Evolutionary conservation across 2,797 vertebrate species (phyloP), one percentile per base, ranked within the genome.

Genomic region (Fistularia commersonii): DNA sequence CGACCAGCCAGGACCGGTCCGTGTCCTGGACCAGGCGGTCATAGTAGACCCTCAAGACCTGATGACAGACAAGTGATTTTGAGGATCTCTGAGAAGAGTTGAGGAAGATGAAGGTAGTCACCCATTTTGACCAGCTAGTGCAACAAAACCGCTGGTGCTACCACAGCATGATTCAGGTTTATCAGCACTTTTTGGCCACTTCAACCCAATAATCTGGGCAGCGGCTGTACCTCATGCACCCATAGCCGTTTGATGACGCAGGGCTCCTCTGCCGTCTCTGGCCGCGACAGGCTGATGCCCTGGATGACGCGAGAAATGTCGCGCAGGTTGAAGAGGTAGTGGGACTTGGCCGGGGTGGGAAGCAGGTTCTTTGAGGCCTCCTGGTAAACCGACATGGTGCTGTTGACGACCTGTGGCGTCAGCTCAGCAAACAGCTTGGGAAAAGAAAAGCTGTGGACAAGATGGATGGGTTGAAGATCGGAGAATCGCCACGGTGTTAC

Each of bases 201-300:
- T n/a, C n/a, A n/a, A n/a, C n/a, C n/a, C n/a, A n/a, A n/a, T n/a
- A n/a, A n/a, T n/a, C n/a, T n/a, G n/a, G n/a, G n/a, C n/a, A n/a
- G n/a, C n/a, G n/a, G n/a, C n/a, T n/a, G n/a, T 75, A 95, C 94
- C 94, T 97, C 94, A 62, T 98, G 95, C 71, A 94, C 92, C 95
- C 93, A 96, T 38, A 96, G 90, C 9, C 92, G 90, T 78, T 94
- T 95, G 64, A 98, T 91, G 45, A 76, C 73, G 45, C 73, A 79
- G 51, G 81, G 73, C 44, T 90, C 88, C 37, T 87, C 85, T 49
- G 85, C 85, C n/a, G 91, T 93, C 79, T 94, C 92, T 6, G 94
- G 93, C 38, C 88, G 85, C 8, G 93, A 96, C 50, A 96, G 76
- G 55, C 94, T 96, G 71, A 96, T 82, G 6, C 94, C 94, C 85